These are phyloP conservation scores for Tenthredo amoena DNA, from an alignment of 2,888 invertebrate species.

Conservation along the genomic window DNA sequence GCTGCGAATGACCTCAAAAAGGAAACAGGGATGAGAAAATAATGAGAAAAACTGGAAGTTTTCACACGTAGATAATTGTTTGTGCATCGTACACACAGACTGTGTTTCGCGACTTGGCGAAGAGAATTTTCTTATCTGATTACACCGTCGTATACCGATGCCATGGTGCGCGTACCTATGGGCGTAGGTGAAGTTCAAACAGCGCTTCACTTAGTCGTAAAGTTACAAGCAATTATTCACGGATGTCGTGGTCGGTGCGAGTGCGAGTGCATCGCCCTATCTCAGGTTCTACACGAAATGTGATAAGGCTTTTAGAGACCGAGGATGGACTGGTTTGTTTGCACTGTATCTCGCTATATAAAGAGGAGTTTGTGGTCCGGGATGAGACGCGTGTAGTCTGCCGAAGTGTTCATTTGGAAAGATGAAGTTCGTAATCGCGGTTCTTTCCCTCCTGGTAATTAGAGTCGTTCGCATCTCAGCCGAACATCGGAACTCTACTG, in stretches of 20 bases:
- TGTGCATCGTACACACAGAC: not conserved
- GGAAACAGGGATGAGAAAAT: not conserved
- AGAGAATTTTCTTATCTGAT: conserved; percentile 22
- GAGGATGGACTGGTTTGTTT: conserved; percentile 17
- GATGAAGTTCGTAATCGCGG: not conserved
- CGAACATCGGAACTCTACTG: conserved; percentile 8
- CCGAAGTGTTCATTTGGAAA: not conserved
- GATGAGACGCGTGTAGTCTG: not conserved
- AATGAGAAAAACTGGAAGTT: not conserved
- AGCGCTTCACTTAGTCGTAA: conserved; percentile 22
- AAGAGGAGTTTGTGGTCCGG: not conserved
- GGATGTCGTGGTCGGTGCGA: not conserved
- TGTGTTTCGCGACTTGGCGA: not conserved
- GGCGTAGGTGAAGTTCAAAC: conserved; percentile 29
- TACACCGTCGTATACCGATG: not conserved
- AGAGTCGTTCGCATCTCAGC: not conserved
- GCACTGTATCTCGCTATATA: conserved; percentile 23
- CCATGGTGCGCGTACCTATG: not conserved
- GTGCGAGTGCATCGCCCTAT: conserved; percentile 47
- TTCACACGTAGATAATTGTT: not conserved
- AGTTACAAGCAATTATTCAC: conserved; percentile 51
- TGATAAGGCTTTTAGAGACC: not conserved
- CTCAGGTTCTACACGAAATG: not conserved
- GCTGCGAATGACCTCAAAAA: not conserved
- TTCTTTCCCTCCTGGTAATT: not conserved